Base-by-base conservation (phyloP, 2,888 invertebrate species). In the Selenia dentaria region DNA sequence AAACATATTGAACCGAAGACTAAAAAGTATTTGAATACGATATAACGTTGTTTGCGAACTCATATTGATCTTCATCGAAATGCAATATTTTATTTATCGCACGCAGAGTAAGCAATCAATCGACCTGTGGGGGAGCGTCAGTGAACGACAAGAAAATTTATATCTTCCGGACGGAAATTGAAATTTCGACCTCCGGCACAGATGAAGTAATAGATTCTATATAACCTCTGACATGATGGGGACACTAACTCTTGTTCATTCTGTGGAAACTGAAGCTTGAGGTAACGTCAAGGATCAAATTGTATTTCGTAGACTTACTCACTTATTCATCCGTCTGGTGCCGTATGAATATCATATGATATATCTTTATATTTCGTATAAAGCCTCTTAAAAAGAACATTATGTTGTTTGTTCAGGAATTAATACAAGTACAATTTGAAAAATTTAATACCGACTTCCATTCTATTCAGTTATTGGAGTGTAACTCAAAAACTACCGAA, bases 141-240 rank as follows among this genome's bases (percentile, higher is more conserved):
- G 76, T 74, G 75, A 67, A 68, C 58, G 70, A 69, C 68, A 67
- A 64, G 70, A 68, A 73, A 81, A 79, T 80, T 78, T 80, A 83
- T 83, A 74, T 76, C 66, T 77, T 75, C 74, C 74, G 56, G 39
- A 43, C 63, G 81, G 80, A 83, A 82, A 83, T 83, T 85, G 82
- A 79, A 46, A 82, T 79, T 79, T 76, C 58, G 66, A 70, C 73
- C 71, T 70, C 67, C 66, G 58, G 59, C 51, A 8, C 26, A 33
- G 33, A 12, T 25, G 10, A 25, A 1, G 4, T 25, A 10, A 25
- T 10, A 22, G 22, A 6, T 1, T 2, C 6, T 22, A 8, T 8
- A 10, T 10, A 25, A 25, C 28, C 12, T 28, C 3, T 13, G 10
- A 18, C 10, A 25, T 25, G 10, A 3, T 29, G 6, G 11, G 4